Base-by-base conservation (phyloP, 2,797 vertebrate species). In the Acipenser oxyrinchus region DNA sequence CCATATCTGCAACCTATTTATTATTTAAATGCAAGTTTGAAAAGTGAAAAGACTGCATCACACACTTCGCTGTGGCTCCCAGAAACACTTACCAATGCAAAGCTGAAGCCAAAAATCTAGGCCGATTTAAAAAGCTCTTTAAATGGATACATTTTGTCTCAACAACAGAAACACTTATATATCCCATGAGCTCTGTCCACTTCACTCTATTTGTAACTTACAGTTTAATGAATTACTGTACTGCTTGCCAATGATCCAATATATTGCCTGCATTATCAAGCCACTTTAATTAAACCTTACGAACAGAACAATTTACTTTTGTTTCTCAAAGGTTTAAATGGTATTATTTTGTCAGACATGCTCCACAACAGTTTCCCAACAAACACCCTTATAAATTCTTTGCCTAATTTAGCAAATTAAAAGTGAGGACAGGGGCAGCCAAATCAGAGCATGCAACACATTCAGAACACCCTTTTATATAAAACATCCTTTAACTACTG, bases 401-500 rank as follows among this genome's bases (percentile, higher is more conserved):
- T 75, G 66, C 64, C 73, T 58, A 67, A 23, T 48, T 53, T 63
- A 50, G 70, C 64, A 66, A 62, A 73, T 62, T 64, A 72, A 70
- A 58, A 60, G 52, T 13, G 15, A 52, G 60, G 48, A 48, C 62
- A 50, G 49, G 59, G 49, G 37, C 8, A 37, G 37, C 37, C 37
- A 5, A 37, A 37, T 37, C 37, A 37, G 37, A 37, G 37, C 37
- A 37, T 37, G 37, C 37, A 37, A 37, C 37, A 37, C 37, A 37
- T 4, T 37, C 37, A 5, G 37, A 37, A 37, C 37, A 4, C 37
- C 37, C 37, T 37, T 37, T 5, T 5, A 37, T 37, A 5, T 37
- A 37, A 37, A 37, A 37, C 37, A 37, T 37, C 37, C 4, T 37
- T 37, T 5, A 37, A 37, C 37, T 37, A 37, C 37, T 37, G 37